Evolutionary conservation across 2,888 invertebrate genomes (phyloP).

Genomic region (Ariolimax columbianus): DNA sequence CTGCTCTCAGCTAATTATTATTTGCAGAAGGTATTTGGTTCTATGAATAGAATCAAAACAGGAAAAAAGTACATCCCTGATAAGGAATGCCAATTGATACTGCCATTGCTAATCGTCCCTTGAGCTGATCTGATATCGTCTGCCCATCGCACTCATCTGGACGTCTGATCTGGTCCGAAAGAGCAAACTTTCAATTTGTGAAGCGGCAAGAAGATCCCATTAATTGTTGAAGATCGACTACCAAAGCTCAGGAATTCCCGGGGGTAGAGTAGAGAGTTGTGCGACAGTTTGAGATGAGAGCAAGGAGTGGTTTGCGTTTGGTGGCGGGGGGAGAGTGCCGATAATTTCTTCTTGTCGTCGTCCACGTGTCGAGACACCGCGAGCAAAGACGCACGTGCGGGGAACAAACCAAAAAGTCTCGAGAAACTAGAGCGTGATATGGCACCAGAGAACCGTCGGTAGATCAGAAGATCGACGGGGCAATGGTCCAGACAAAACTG

Average conservation of each 20-base stretch:
- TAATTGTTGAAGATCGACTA: conserved; percentile 39
- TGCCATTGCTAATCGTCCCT: no score
- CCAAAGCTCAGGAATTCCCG: conserved; percentile 11
- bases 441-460: neutral
- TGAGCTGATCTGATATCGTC: no score
- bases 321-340: no score
- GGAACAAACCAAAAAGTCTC: neutral
- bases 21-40: no score
- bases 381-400: conserved; percentile 12
- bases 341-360: neutral
- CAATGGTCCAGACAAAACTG: no score
- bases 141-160: conserved; percentile 18
- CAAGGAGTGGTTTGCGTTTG: neutral
- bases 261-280: neutral
- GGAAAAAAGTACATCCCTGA: no score
- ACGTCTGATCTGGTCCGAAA: neutral
- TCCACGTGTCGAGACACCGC: neutral
- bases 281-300: neutral
- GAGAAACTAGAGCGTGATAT: no score
- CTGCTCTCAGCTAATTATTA: no score
- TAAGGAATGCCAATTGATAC: no score
- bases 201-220: conserved; percentile 6
- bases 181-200: conserved; percentile 15
- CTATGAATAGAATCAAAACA: no score
- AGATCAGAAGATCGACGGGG: no score